A percentile compares a stretch with the other conserved stretches of the same genome.
Evolutionary conservation across 2,113 vertebrate species (phyloP).

Genomic region (Pedetes capensis): DNA sequence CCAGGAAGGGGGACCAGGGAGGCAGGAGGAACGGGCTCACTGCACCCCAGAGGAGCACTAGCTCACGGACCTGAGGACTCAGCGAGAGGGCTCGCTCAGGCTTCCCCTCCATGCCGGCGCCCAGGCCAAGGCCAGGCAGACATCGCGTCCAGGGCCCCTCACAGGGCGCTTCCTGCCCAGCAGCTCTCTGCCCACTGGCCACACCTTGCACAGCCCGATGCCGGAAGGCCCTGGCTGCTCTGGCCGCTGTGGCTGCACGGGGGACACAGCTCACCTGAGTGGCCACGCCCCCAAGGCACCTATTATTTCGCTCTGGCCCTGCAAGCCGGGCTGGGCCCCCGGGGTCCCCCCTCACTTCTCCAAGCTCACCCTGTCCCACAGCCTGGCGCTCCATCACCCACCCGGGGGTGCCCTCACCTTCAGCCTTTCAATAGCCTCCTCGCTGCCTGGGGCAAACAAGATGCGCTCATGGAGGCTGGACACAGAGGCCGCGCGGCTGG

Average conservation of each 20-base stretch:
- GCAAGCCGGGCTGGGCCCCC: too few species aligned
- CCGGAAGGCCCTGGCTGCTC: background rate
- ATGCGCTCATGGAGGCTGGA: slow-evolving; percentile 96
- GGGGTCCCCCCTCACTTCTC: background rate
- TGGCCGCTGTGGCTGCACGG: background rate
- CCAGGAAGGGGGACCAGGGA: too few species aligned
- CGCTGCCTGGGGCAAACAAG: slow-evolving; percentile 95
- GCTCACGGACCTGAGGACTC: background rate
- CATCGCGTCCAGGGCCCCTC: background rate
- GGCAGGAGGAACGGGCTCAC: too few species aligned
- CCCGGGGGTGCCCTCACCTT: slow-evolving; percentile 86
- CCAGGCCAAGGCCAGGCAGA: background rate
- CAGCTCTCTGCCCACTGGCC: background rate
- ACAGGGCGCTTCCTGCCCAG: background rate
- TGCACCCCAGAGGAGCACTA: background rate
- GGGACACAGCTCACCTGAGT: background rate
- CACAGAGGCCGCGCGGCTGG: slow-evolving; percentile 95
- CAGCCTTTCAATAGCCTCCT: slow-evolving; percentile 96
- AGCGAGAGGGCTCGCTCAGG: accelerated
- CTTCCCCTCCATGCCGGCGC: background rate
- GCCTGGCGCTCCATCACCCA: background rate
- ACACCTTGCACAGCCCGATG: background rate
- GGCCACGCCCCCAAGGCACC: background rate
- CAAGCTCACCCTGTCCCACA: background rate
- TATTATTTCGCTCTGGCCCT: too few species aligned